A percentile compares a stretch with the other conserved stretches of the same genome.
Conservation (phyloP, 2,888 invertebrate species). For the Margaritifera margaritifera region DNA sequence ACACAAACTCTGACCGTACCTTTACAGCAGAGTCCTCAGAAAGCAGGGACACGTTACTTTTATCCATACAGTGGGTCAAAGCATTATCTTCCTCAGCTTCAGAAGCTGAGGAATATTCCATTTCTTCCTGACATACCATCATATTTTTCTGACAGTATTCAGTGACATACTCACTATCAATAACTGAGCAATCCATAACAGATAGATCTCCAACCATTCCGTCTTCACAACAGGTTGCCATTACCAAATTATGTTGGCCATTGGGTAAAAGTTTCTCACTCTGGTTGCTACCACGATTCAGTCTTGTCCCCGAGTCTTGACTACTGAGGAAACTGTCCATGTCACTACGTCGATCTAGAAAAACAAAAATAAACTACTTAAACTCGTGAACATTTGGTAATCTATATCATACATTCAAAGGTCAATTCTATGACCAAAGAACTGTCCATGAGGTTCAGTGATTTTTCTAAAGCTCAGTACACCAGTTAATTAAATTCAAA, state of each 20-base stretch:
- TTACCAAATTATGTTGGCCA: constrained; percentile 31
- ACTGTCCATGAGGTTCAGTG: too few species aligned
- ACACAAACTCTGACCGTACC: constrained; percentile 42
- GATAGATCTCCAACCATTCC: constrained; percentile 60
- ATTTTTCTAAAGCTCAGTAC: too few species aligned
- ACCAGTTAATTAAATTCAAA: too few species aligned
- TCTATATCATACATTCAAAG: too few species aligned
- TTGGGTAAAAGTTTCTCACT: constrained; percentile 41
- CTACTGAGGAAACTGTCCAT: constrained; percentile 46
- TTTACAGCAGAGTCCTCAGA: constrained; percentile 54
- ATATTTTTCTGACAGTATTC: constrained; percentile 61
- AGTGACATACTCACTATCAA: constrained; percentile 66
- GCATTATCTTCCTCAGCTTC: constrained; percentile 39
- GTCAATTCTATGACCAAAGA: too few species aligned
- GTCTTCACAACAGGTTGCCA: constrained; percentile 39
- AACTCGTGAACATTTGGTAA: not conserved
- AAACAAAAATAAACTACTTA: not conserved
- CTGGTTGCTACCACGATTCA: constrained; percentile 44
- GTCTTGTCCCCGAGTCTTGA: constrained; percentile 34
- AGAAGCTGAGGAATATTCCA: constrained; percentile 51
- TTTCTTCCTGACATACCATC: constrained; percentile 47
- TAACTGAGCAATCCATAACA: constrained; percentile 65
- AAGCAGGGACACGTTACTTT: constrained; percentile 52
- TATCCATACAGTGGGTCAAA: constrained; percentile 31
- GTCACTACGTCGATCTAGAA: constrained; percentile 45